Base-by-base conservation (phyloP, 1,140 invertebrate genomes). In the Teleopsis dalmanni region DNA sequence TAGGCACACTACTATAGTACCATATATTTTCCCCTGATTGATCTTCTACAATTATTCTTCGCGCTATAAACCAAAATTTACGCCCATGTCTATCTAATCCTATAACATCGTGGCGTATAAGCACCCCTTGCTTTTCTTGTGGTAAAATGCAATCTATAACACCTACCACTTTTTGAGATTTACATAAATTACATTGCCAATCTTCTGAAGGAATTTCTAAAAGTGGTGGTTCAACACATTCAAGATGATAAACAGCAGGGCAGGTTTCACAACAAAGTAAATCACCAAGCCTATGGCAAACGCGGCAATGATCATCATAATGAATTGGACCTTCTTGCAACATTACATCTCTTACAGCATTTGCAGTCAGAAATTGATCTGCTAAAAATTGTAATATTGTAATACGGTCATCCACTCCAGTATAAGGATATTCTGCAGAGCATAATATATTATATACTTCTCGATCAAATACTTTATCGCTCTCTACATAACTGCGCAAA, bases 241-340 rank as follows among this genome's bases (percentile, higher is more conserved):
- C 87, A 60, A 98, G 76, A 74, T 98, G 95, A 72, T 91, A 98
- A 16, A 97, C 93, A 26, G 94, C 94, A 38, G 94, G 89, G 71
- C 95, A 98, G 7, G 89, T 93, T 73, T 98, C 94, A 75, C 95
- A 98, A 68, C 94, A 97, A 2, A 98, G 71, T 27, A 98, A 75
- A 74, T 98, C 92, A 13, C 95, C 95, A 27, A 96, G 74, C 56
- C 92, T 85, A 72, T 97, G 93, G 71, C 96, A 99, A 35, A 88
- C 82, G 62, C 95, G 78, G 69, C 93, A 98, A 67, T 95, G 91
- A 70, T 96, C 92, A 73, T 97, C 92, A 75, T 95, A 95, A 61
- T 88, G 84, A 71, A 90, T 88, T 59, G 88, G 87, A 78, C 93
- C 93, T 83, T 97, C 94, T 75, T 88, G 90, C 25, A 91, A 74